These are phyloP conservation scores for Eupithecia insigniata DNA, from an alignment of 2,888 invertebrate species.

Conservation along the genomic window DNA sequence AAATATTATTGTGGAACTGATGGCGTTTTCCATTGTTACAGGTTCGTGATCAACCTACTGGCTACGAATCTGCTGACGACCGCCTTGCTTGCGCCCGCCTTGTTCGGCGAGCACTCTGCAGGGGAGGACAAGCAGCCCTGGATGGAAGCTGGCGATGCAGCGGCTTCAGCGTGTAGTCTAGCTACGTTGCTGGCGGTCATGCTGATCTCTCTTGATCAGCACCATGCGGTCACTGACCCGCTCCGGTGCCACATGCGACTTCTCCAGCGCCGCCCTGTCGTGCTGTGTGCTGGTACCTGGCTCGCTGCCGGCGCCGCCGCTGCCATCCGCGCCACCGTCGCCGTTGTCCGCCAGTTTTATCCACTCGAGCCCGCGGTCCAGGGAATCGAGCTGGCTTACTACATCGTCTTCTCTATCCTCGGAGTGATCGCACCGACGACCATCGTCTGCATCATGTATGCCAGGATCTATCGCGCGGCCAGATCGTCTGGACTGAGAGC, in stretches of 20 bases:
- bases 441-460: constrained; percentile 89
- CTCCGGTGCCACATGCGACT: constrained; percentile 80
- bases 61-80: constrained; percentile 80
- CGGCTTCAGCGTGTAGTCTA: constrained; percentile 70
- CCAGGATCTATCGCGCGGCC: constrained; percentile 90
- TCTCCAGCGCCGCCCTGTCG: constrained; percentile 74
- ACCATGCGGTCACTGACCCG: constrained; percentile 81
- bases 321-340: constrained; percentile 66
- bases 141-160: constrained; percentile 82
- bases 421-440: constrained; percentile 79
- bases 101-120: constrained; percentile 85
- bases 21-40: constrained; percentile 73
- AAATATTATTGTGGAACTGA: constrained; percentile 47
- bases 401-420: constrained; percentile 70
- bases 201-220: constrained; percentile 82
- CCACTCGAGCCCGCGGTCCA: constrained; percentile 63
- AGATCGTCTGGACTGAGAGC: constrained; percentile 86
- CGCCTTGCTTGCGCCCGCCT: constrained; percentile 78
- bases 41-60: constrained; percentile 86
- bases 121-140: constrained; percentile 86
- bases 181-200: constrained; percentile 73
- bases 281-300: constrained; percentile 83
- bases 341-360: constrained; percentile 64
- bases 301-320: constrained; percentile 75
- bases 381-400: constrained; percentile 69